Percentiles rank a stretch among this genome's conserved stretches.
Evolutionary conservation across 2,113 vertebrate genomes (phyloP).

Genomic region (Cyrtonyx montezumae): DNA sequence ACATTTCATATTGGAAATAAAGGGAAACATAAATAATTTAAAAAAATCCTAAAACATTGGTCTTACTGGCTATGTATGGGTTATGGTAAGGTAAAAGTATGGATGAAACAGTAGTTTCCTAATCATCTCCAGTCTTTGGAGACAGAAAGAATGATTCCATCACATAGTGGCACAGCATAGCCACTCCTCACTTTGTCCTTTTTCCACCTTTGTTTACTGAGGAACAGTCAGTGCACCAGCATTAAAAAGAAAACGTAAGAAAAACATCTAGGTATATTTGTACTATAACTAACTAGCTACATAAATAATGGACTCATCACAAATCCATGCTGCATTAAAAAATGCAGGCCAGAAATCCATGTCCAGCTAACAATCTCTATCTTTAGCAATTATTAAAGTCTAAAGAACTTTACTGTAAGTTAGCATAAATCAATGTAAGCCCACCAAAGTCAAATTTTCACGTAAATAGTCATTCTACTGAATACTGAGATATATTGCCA

Average conservation of each 20-base stretch:
- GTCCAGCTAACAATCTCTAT: not conserved
- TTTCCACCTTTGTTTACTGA: not conserved
- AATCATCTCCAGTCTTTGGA: not conserved
- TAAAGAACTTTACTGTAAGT: not conserved
- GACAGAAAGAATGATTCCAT: not conserved
- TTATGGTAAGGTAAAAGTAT: not conserved
- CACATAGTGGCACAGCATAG: not conserved
- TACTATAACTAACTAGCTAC: not conserved
- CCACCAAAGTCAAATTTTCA: conserved; percentile 4
- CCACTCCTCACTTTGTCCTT: not conserved
- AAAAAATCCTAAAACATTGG: not conserved
- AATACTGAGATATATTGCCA: not conserved
- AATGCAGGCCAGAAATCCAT: not conserved
- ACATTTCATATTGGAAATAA: not conserved
- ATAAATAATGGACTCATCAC: not conserved
- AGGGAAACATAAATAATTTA: not conserved
- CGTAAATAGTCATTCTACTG: not conserved
- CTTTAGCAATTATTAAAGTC: not conserved
- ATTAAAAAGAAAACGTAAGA: not conserved
- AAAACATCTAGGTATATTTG: not conserved
- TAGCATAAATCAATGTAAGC: conserved; percentile 24
- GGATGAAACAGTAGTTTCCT: not conserved
- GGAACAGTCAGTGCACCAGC: not conserved
- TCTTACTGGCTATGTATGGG: not conserved
- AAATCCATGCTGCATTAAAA: not conserved